These are phyloP conservation scores for Temnothorax nylanderi DNA, from an alignment of 1,140 invertebrate genomes.

Conservation along the genomic window DNA sequence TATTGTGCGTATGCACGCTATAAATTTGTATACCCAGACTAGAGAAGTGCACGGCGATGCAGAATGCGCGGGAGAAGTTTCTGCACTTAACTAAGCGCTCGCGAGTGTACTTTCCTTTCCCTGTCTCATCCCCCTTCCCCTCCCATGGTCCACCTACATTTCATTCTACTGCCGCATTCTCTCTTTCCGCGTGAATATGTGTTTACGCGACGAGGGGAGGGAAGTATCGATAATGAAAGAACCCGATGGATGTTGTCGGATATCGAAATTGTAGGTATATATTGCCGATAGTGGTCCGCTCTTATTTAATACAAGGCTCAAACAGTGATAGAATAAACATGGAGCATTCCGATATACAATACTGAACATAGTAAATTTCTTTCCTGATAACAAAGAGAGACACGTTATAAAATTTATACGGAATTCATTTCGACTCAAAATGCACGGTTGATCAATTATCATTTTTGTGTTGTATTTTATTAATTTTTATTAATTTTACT, in stretches of 20 bases:
- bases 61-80: constrained; percentile 74
- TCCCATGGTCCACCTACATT: neutral
- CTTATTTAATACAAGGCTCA: constrained; percentile 8
- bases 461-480: neutral
- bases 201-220: neutral
- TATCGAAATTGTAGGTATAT: constrained; percentile 17
- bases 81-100: constrained; percentile 72
- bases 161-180: constrained; percentile 22
- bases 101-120: constrained; percentile 49
- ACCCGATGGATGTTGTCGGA: neutral
- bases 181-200: neutral
- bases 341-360: neutral
- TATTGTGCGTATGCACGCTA: constrained; percentile 76
- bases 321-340: neutral
- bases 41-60: constrained; percentile 51
- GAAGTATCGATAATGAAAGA: constrained; percentile 53
- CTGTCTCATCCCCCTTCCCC: neutral
- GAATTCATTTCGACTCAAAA: neutral
- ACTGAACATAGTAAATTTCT: neutral
- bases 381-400: neutral
- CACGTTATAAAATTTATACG: neutral
- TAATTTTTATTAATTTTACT: neutral
- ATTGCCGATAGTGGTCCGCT: neutral
- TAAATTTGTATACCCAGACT: constrained; percentile 71
- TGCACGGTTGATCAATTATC: neutral